Base-by-base conservation (phyloP, 2,797 vertebrate species). In the Perodicticus potto region DNA sequence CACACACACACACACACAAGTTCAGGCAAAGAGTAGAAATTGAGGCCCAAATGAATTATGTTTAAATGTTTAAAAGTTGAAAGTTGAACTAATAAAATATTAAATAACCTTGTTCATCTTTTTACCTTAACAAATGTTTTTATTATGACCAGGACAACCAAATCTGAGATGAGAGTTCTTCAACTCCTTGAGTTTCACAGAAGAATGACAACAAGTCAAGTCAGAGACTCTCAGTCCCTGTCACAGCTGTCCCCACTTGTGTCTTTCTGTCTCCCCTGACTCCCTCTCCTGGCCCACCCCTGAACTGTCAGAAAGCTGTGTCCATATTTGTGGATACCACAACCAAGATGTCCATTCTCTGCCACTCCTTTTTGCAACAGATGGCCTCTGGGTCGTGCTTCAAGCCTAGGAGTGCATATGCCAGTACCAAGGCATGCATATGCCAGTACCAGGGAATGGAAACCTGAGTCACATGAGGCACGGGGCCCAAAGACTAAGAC, bases 41-140 rank as follows among this genome's bases (percentile, higher is more conserved):
- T 67, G 14, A 77, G 37, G 10, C 17, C n/a, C 23, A 81, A 5
- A n/a, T 2, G 45, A 34, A 10, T 83, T 90, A 37, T 29, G 53
- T 59, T 17, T 67, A 86, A 83, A 87, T 93, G 82, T 82, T 94
- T 91, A n/a, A 89, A 81, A 57, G 12, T 80, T 85, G 13, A 88
- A 88, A 82, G 25, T 88, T 45, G 91, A 85, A 74, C 7, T 74
- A 88, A 85, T 88, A 90, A 80, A 27, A 61, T 88, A 84, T 49
- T 81, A 55, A 85, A 40, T 93, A 85, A 49, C 1, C 4, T 25
- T 45, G 20, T 55, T 43, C 25, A 25, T 63, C 12, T 27, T 84
- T 59, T 25, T 87, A 45, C 43, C 8, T 67, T 78, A 23, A 32
- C 87, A 93, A 91, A 82, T 65, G 27, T 57, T 87, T 86, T 74